Conservation (phyloP, 2,113 vertebrate genomes). For the Macrotus californicus region DNA sequence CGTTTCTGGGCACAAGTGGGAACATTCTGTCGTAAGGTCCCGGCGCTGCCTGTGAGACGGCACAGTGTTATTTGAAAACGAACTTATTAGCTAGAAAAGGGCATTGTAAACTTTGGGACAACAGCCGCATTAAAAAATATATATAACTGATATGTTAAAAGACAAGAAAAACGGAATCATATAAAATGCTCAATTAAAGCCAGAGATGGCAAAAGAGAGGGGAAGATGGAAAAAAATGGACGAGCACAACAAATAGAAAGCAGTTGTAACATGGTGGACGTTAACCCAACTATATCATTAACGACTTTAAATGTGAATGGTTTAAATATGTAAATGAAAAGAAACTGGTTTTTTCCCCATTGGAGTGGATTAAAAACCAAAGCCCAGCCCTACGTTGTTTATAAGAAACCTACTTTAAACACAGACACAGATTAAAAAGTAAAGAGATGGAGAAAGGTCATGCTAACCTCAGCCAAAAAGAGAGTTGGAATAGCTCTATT, state of each 20-base stretch:
- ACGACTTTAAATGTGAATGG: neutral
- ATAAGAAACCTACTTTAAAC: neutral
- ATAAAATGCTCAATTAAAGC: neutral
- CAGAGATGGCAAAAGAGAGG: neutral
- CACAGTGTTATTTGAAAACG: neutral
- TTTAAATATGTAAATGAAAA: conserved; percentile 1
- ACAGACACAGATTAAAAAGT: neutral
- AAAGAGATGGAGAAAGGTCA: neutral
- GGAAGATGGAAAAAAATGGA: neutral
- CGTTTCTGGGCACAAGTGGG: neutral
- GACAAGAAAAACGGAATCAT: neutral
- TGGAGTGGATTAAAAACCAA: neutral
- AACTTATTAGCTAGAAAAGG: neutral
- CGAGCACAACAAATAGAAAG: neutral
- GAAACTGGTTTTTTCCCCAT: neutral
- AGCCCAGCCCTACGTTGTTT: neutral
- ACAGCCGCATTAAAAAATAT: neutral
- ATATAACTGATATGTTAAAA: neutral
- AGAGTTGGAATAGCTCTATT: neutral
- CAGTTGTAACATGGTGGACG: neutral
- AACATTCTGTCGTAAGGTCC: neutral
- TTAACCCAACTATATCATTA: neutral
- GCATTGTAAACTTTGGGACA: neutral
- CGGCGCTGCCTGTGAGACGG: neutral
- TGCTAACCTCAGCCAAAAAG: neutral